phyloP scores from a whole-genome alignment of 2,888 invertebrate species.

The Kryphioiulus occultus region DNA sequence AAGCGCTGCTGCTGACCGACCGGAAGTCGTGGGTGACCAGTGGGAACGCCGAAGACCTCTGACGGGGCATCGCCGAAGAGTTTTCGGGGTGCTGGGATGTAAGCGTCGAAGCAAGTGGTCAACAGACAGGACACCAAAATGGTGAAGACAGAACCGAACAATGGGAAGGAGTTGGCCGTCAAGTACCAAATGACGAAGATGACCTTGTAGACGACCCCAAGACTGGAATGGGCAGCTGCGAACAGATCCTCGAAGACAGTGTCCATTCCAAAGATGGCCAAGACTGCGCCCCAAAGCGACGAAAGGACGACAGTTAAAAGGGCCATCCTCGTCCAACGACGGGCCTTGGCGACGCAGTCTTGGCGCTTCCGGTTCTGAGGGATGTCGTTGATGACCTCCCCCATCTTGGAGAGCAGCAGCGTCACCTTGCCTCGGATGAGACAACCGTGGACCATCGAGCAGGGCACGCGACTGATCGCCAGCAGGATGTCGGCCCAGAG shows the following conservation, averaged over 20 bases:
- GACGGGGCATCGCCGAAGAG: neutral
- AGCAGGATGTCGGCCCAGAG: neutral
- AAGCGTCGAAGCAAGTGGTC: neutral
- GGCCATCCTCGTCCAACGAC: neutral
- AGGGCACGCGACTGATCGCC: neutral
- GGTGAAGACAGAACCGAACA: neutral
- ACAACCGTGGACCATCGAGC: neutral
- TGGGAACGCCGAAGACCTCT: neutral
- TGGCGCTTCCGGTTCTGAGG: neutral
- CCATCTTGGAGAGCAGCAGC: neutral
- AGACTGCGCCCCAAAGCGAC: neutral
- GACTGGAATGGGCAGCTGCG: no score
- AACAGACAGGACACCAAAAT: neutral
- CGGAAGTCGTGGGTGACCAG: neutral
- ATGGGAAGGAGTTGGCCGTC: neutral
- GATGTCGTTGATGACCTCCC: neutral
- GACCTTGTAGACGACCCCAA: neutral
- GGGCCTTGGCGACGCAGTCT: neutral
- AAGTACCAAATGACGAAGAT: neutral
- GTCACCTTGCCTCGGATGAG: neutral
- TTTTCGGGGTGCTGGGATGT: neutral
- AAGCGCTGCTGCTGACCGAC: neutral
- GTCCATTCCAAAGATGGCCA: neutral
- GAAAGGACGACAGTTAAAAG: neutral
- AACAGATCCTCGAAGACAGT: neutral